These are phyloP conservation scores for Sesia bembeciformis DNA, from an alignment of 2,888 invertebrate genomes.

Conservation along the genomic window DNA sequence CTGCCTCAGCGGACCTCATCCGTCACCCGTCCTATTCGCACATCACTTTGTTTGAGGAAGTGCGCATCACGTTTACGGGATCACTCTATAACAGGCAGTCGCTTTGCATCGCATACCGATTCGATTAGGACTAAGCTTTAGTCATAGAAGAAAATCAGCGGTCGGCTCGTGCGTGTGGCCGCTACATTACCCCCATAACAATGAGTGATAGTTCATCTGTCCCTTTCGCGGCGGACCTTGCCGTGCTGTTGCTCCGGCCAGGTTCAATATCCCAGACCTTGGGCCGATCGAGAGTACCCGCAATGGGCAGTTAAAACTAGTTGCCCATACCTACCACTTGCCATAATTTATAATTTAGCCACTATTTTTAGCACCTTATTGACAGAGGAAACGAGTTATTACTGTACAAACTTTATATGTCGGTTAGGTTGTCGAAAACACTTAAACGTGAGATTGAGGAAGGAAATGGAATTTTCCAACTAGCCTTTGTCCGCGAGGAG, in stretches of 20 bases:
- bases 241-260: slow-evolving; percentile 61
- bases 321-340: slow-evolving; percentile 54
- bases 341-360: slow-evolving; percentile 45
- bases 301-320: slow-evolving; percentile 56
- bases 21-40: slow-evolving; percentile 17
- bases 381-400: slow-evolving; percentile 25
- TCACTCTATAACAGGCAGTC: slow-evolving; percentile 31
- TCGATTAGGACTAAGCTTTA: slow-evolving; percentile 41
- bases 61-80: slow-evolving; percentile 46
- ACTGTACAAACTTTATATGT: slow-evolving; percentile 1
- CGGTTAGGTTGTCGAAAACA: slow-evolving; percentile 3
- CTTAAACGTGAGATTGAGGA: slow-evolving; percentile 13
- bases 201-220: slow-evolving; percentile 68
- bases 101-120: slow-evolving; percentile 55
- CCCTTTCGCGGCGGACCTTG: slow-evolving; percentile 61
- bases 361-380: slow-evolving; percentile 48
- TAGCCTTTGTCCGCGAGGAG: slow-evolving; percentile 36
- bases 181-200: slow-evolving; percentile 67
- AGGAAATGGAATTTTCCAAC: slow-evolving; percentile 43
- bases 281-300: slow-evolving; percentile 54
- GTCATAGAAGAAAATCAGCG: slow-evolving; percentile 41
- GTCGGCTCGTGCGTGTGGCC: slow-evolving; percentile 51
- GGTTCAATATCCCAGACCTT: slow-evolving; percentile 74
- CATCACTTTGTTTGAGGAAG: slow-evolving; percentile 54
- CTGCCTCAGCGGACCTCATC: neutral